Percentiles rank a stretch among this genome's conserved stretches.
Conservation (phyloP, 2,113 vertebrate species). For the Cyanocitta stelleri region DNA sequence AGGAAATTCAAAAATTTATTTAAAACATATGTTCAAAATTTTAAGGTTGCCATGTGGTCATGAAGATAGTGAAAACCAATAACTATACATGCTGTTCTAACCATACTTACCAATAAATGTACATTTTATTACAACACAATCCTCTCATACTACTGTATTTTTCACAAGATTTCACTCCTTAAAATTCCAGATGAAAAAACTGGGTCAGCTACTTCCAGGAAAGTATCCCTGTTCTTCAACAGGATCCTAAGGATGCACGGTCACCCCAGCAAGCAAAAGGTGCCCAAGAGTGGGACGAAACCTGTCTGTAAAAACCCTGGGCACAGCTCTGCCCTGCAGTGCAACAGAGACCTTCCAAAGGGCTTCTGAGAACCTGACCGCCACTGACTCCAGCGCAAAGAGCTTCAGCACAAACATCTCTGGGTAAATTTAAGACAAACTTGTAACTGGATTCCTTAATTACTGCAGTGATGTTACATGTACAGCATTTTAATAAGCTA, state of each 20-base stretch:
- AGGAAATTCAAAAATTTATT: neutral
- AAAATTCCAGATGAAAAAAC: neutral
- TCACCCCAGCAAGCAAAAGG: neutral
- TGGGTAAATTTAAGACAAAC: neutral
- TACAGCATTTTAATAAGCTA: neutral
- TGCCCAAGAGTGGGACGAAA: neutral
- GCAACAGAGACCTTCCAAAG: neutral
- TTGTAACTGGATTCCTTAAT: neutral
- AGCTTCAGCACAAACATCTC: neutral
- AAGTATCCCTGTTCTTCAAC: neutral
- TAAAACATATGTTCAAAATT: neutral
- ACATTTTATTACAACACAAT: neutral
- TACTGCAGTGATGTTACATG: neutral
- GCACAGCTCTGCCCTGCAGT: neutral
- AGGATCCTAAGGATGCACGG: neutral
- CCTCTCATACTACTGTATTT: neutral
- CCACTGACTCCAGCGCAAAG: neutral
- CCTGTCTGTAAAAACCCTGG: neutral
- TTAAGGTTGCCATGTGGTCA: neutral
- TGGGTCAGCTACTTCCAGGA: neutral
- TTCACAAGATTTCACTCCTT: neutral
- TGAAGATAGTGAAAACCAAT: neutral
- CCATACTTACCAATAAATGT: neutral
- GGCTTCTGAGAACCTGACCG: fast-evolving
- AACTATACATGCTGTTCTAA: neutral